Conservation (phyloP, 2,888 invertebrate genomes). For the Pandemis heparana region DNA sequence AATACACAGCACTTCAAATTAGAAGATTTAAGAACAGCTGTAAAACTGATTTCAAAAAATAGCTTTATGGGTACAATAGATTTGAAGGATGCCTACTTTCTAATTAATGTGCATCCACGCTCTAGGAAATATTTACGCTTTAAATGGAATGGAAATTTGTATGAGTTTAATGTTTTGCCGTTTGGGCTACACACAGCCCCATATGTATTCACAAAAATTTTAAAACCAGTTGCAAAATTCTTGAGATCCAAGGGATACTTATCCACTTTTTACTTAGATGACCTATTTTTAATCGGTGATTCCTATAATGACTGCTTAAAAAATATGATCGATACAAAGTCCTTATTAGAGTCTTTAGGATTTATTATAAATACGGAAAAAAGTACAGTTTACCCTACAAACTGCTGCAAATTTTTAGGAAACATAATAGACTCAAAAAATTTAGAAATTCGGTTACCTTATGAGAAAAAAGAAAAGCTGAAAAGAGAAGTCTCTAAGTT, state of each 20-base stretch:
- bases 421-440: too few species aligned
- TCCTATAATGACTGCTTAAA: not conserved
- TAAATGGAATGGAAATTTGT: not conserved
- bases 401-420: slow-evolving; percentile 6
- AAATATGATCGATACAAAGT: not conserved
- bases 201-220: not conserved
- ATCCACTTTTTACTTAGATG: slow-evolving; percentile 8
- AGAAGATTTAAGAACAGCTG: slow-evolving; percentile 5
- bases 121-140: not conserved
- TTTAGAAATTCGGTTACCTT: too few species aligned
- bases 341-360: slow-evolving; percentile 18
- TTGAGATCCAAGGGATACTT: not conserved
- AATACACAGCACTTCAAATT: not conserved
- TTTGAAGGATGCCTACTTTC: slow-evolving; percentile 3
- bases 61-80: not conserved
- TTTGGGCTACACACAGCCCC: slow-evolving; percentile 8
- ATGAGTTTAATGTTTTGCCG: not conserved
- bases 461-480: slow-evolving; percentile 31
- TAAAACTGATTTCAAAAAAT: not conserved
- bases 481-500: slow-evolving; percentile 13
- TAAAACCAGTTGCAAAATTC: slow-evolving; percentile 7
- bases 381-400: too few species aligned
- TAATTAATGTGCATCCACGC: not conserved
- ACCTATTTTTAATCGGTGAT: not conserved
- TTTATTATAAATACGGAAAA: slow-evolving; percentile 27